Conservation (phyloP, 2,888 invertebrate species). For the Exephanes ischioxanthus region DNA sequence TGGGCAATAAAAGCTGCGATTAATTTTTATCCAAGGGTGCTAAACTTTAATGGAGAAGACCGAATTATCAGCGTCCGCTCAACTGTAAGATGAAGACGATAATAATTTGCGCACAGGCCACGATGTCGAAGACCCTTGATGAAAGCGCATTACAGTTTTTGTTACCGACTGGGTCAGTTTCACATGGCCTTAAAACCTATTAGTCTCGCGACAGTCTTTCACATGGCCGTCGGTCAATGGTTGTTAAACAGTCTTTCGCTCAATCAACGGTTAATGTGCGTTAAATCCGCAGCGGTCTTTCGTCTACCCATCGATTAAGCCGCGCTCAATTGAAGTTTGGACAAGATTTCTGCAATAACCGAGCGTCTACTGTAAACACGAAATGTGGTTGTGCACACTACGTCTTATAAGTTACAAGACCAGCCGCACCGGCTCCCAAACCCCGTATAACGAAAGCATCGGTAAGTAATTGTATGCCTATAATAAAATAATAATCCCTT, state of each 20-base stretch:
- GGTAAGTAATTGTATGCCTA: not conserved
- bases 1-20: not conserved
- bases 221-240: too few species aligned
- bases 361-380: not conserved
- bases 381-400: slow-evolving; percentile 1
- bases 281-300: not conserved
- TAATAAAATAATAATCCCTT: not conserved
- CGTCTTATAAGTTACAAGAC: slow-evolving; percentile 3
- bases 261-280: not conserved
- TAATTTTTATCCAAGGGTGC: not conserved
- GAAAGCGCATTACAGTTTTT: not conserved
- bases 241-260: not conserved
- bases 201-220: not conserved
- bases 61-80: not conserved
- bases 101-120: not conserved
- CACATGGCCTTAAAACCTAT: not conserved
- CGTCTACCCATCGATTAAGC: not conserved
- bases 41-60: not conserved
- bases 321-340: not conserved
- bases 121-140: not conserved
- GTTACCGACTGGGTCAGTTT: not conserved
- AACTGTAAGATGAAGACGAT: not conserved
- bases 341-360: slow-evolving; percentile 5
- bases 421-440: slow-evolving; percentile 11
- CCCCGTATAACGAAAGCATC: slow-evolving; percentile 21